Evolutionary conservation across 2,113 vertebrate species (phyloP), one percentile per base, ranked within the genome.

Genomic region (Notechis scutatus): DNA sequence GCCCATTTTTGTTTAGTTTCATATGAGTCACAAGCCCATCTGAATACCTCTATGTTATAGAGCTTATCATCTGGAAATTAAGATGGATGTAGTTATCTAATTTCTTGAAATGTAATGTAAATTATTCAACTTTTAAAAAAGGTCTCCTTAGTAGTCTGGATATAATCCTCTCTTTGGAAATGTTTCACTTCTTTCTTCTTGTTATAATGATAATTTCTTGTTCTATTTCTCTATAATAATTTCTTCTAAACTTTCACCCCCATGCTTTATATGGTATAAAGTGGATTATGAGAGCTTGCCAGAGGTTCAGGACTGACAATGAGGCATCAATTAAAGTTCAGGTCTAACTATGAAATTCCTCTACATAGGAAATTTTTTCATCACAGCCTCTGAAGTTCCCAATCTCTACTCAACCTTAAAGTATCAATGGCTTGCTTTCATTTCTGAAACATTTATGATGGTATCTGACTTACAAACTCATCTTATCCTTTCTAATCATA

Each of bases 301-400:
- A 85, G 87, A 85, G 20, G 92, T 85, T 92, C 87, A 47, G n/a
- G 69, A 85, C 52, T 89, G 92, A 92, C 87, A 89, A 89, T 24
- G 23, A 89, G 92, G 15, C 92, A 89, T 92, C 87, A 92, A 85
- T 89, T 89, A 92, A 56, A 39, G 87, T 87, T 89, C 57, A 52
- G 88, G 50, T 54, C 50, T 26, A 6, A 42, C 21, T 24, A 87
- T 92, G 87, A 92, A 92, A 74, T 29, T 52, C 29, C 59, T 92
- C 52, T 89, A 50, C 47, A 24, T 69, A 26, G 18, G n/a, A 18
- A 11, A 23, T 24, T 8, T 2, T 14, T 56, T 29, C 61, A 56
- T 88, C 89, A n/a, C 89, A 45, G 21, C 14, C 56, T 5, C 88
- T 45, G 90, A 34, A 56, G 23, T 42, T 54, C 34, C 29, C 34